Conservation (phyloP, 2,113 vertebrate species). For the Cairina moschata region DNA sequence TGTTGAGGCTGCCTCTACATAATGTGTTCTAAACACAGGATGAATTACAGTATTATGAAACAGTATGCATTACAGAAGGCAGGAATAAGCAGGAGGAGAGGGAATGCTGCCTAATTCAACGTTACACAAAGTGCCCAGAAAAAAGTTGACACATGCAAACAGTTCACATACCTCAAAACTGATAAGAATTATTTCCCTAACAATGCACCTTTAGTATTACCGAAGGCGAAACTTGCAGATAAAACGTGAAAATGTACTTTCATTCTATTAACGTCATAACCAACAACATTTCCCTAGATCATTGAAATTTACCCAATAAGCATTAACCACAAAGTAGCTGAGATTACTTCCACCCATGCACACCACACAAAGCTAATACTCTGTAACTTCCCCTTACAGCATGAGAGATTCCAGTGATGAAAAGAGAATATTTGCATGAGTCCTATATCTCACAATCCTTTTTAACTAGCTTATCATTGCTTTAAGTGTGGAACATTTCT, state of each 20-base stretch:
- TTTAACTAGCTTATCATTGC: background rate
- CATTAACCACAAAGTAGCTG: background rate
- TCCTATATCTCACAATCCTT: background rate
- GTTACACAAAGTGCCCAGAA: background rate
- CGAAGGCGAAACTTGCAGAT: background rate
- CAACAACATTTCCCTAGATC: background rate
- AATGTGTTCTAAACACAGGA: background rate
- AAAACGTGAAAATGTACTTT: background rate
- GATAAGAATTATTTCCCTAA: background rate
- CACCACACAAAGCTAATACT: background rate
- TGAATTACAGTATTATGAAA: background rate
- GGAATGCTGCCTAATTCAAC: background rate
- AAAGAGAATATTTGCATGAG: background rate
- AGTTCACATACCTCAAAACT: background rate
- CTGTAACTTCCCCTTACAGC: background rate
- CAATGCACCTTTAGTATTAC: background rate
- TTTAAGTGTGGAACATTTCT: background rate
- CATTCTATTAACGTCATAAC: background rate
- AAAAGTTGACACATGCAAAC: background rate
- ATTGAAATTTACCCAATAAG: background rate
- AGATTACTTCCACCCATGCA: background rate
- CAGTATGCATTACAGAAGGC: too few species aligned
- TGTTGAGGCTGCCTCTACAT: background rate
- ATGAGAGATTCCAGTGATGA: background rate
- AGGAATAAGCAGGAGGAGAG: too few species aligned